Conservation (phyloP, 64 coral and sea anemone genomes). For the Pocillopora damicornis region DNA sequence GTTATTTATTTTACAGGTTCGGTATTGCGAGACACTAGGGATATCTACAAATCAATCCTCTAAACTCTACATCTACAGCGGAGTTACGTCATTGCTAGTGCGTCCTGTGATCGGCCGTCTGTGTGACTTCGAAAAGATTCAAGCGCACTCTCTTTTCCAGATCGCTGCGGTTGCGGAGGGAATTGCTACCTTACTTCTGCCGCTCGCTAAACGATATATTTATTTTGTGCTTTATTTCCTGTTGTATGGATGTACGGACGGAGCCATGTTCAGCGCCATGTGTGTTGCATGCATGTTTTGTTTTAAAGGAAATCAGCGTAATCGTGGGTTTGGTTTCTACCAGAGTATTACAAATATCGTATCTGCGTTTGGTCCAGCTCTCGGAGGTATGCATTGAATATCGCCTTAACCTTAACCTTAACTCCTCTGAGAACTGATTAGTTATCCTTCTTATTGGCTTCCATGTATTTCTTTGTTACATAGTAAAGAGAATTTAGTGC, state of each 20-base stretch:
- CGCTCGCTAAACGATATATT: slow-evolving; percentile 28
- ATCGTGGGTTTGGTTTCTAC: slow-evolving; percentile 24
- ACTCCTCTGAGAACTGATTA: no score
- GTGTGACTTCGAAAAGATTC: slow-evolving; percentile 34
- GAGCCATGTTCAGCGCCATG: slow-evolving; percentile 4
- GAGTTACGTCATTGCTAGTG: slow-evolving; percentile 30
- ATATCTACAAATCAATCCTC: slow-evolving; percentile 36
- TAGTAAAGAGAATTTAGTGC: background rate
- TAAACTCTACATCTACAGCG: slow-evolving; percentile 38
- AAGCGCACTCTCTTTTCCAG: slow-evolving; percentile 16
- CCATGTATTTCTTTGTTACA: background rate
- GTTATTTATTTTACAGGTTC: slow-evolving; percentile 28
- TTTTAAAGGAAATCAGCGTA: background rate
- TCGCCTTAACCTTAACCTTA: no score
- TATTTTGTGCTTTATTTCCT: slow-evolving; percentile 37
- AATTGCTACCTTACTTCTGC: slow-evolving; percentile 18
- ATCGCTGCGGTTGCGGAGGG: slow-evolving; percentile 7
- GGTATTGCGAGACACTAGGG: slow-evolving; percentile 39
- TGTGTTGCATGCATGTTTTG: slow-evolving; percentile 17
- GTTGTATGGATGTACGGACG: slow-evolving; percentile 47
- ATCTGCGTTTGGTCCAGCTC: slow-evolving; percentile 16
- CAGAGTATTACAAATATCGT: background rate
- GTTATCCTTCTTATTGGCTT: no score
- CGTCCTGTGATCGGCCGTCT: slow-evolving; percentile 26
- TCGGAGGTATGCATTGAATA: slow-evolving; percentile 5